phyloP scores from a whole-genome alignment of 30 jellyfish, hydroid and myxozoan species.

The Pseudorhiza aurosa region DNA sequence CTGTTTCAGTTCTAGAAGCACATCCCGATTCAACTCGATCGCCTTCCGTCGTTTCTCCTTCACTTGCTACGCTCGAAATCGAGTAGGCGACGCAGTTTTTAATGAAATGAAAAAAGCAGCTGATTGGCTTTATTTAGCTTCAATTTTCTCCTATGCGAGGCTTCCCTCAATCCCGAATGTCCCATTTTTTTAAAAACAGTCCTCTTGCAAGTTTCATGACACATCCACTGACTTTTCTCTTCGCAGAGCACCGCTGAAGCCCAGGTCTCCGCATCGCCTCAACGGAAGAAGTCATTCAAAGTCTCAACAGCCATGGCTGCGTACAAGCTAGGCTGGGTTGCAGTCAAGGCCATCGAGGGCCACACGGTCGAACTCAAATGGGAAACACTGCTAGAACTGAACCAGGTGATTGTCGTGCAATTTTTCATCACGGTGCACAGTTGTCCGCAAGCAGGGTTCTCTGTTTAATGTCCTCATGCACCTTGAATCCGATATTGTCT shows the following conservation, averaged over 20 bases:
- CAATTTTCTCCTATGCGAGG: too few species aligned
- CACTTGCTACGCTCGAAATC: too few species aligned
- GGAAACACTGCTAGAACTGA: constrained; percentile 70
- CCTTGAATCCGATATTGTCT: too few species aligned
- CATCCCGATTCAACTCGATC: constrained; percentile 80
- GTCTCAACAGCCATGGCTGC: constrained; percentile 68
- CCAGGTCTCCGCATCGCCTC: constrained; percentile 18
- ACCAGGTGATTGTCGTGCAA: constrained; percentile 90
- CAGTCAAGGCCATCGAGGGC: constrained; percentile 70
- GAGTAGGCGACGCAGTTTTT: too few species aligned
- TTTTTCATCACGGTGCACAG: too few species aligned
- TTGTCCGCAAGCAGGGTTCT: too few species aligned
- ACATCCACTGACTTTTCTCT: not conserved
- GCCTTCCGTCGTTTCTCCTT: constrained; percentile 59
- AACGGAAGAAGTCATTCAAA: constrained; percentile 22
- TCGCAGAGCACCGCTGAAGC: not conserved
- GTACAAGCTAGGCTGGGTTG: constrained; percentile 76
- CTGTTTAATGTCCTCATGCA: too few species aligned
- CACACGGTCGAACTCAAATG: constrained; percentile 74
- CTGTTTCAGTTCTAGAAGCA: constrained; percentile 89
- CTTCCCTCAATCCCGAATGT: too few species aligned
- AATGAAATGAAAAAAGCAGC: too few species aligned
- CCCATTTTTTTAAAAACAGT: too few species aligned
- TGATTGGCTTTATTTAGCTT: too few species aligned
- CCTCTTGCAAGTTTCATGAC: too few species aligned